phyloP scores from a whole-genome alignment of 2,113 vertebrate species.

The Paralichthys olivaceus region DNA sequence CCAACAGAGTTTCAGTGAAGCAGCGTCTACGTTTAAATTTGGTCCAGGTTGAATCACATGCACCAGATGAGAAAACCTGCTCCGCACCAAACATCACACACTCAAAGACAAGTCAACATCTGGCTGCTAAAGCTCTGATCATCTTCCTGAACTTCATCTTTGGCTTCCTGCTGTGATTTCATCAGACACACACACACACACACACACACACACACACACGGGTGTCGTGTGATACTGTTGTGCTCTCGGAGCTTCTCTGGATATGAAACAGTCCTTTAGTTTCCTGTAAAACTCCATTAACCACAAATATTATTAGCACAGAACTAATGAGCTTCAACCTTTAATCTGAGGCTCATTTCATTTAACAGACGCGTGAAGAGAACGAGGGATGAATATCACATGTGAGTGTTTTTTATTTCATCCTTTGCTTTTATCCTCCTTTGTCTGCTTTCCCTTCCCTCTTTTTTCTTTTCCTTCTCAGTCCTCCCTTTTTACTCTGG shows the following conservation, averaged over 20 bases:
- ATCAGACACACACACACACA: constrained; percentile 12
- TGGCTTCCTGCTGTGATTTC: constrained; percentile 26
- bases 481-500: not conserved
- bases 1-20: too few species aligned
- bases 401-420: not conserved
- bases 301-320: too few species aligned
- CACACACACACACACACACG: not conserved
- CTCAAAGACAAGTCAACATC: not conserved
- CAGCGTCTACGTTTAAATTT: not conserved
- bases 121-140: not conserved
- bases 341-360: too few species aligned
- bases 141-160: constrained; percentile 24
- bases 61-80: not conserved
- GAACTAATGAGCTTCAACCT: not conserved
- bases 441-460: not conserved
- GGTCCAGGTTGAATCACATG: too few species aligned
- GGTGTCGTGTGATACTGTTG: too few species aligned
- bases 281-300: not conserved
- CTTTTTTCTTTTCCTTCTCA: not conserved
- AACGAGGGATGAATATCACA: too few species aligned
- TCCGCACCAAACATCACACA: not conserved
- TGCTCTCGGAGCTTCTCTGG: not conserved
- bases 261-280: not conserved
- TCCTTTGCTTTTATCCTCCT: not conserved
- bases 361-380: too few species aligned